Evolutionary conservation across 2,113 vertebrate genomes (phyloP).

Genomic region (Tupaia tana): DNA sequence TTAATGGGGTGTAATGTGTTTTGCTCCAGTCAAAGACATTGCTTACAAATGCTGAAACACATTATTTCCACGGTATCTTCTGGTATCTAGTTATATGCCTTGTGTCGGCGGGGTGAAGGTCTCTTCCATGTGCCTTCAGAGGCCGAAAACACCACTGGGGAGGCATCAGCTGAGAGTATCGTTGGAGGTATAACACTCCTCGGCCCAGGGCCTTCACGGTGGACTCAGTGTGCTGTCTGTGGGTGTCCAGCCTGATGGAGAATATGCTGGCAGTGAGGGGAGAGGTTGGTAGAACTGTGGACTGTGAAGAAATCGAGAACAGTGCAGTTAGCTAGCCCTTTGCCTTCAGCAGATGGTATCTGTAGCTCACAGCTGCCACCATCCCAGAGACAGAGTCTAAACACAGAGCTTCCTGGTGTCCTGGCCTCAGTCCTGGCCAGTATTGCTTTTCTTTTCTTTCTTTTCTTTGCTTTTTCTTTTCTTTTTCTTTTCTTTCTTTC

Average conservation of each 20-base stretch:
- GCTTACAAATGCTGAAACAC: neutral
- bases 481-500: no score
- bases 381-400: constrained; percentile 59
- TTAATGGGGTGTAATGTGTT: neutral
- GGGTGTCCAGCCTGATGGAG: neutral
- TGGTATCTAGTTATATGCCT: neutral
- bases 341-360: constrained; percentile 74
- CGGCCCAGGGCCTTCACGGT: neutral
- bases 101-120: neutral
- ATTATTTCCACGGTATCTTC: neutral
- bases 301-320: constrained; percentile 57
- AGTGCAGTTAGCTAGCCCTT: constrained; percentile 65
- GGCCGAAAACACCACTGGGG: neutral
- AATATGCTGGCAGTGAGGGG: neutral
- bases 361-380: constrained; percentile 67
- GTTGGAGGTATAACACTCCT: neutral
- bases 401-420: neutral
- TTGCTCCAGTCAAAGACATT: neutral
- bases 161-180: accelerated
- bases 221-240: neutral
- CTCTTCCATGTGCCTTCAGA: neutral
- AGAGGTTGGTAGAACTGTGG: neutral
- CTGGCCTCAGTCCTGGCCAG: constrained; percentile 15
- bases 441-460: no score
- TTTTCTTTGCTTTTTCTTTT: no score